Conservation (phyloP, 2,797 vertebrate species). For the Aeoliscus strigatus region DNA sequence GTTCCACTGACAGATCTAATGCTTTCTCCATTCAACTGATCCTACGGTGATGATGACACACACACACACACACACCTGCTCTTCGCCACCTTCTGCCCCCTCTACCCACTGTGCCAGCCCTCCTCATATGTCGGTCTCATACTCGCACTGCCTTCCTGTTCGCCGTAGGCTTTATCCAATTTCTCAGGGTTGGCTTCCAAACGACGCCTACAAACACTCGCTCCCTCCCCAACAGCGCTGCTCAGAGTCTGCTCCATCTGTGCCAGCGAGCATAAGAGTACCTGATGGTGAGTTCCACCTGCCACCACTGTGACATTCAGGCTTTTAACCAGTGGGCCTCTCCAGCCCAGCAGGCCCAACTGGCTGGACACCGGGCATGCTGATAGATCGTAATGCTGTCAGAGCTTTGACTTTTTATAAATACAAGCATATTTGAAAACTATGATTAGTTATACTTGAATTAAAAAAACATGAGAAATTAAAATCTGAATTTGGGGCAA, state of each 20-base stretch:
- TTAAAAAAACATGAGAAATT: no score
- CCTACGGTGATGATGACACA: constrained; percentile 38
- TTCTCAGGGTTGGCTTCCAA: constrained; percentile 55
- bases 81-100: constrained; percentile 20
- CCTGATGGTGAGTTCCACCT: constrained; percentile 60
- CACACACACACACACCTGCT: constrained; percentile 59
- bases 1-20: constrained; percentile 32
- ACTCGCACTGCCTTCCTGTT: constrained; percentile 39
- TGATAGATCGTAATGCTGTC: no score
- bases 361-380: constrained; percentile 54
- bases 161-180: constrained; percentile 57
- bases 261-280: constrained; percentile 48
- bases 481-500: no score
- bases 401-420: no score
- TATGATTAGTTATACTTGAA: no score
- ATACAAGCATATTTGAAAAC: no score
- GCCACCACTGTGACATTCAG: constrained; percentile 45
- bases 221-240: constrained; percentile 8
- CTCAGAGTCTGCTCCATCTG: constrained; percentile 35
- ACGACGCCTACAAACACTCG: constrained; percentile 10
- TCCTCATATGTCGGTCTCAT: constrained; percentile 52
- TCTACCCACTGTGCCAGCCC: constrained; percentile 38
- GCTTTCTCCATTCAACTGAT: constrained; percentile 33
- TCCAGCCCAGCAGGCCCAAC: constrained; percentile 54
- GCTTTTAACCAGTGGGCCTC: constrained; percentile 43